These are phyloP conservation scores for Heterocephalus glaber DNA, from an alignment of 2,113 vertebrate species.

Conservation along the genomic window DNA sequence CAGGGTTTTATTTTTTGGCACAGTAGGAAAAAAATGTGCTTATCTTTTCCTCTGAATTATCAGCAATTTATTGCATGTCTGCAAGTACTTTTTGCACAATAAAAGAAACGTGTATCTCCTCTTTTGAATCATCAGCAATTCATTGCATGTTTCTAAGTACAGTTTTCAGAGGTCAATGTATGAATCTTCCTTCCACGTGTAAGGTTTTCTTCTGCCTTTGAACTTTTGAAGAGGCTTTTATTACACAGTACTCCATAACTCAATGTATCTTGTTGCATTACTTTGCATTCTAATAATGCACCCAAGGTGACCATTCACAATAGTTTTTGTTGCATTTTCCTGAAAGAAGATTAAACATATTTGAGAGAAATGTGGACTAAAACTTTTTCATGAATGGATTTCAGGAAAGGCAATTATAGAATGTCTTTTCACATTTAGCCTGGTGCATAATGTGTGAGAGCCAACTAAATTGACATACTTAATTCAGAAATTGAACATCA, in stretches of 20 bases:
- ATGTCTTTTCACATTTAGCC: not conserved
- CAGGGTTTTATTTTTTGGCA: not conserved
- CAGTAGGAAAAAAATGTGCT: not conserved
- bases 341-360: slow-evolving; percentile 11
- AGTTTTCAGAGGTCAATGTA: slow-evolving; percentile 56
- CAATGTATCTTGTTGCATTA: slow-evolving; percentile 22
- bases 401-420: not conserved
- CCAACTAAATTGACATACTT: not conserved
- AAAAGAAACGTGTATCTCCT: not conserved
- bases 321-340: not conserved
- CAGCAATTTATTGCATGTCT: slow-evolving; percentile 39
- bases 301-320: not conserved
- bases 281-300: slow-evolving; percentile 34
- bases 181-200: slow-evolving; percentile 35
- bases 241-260: slow-evolving; percentile 14
- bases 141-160: not conserved
- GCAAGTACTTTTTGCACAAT: not conserved
- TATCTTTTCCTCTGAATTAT: slow-evolving; percentile 30
- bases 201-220: slow-evolving; percentile 42
- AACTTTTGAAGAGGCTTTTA: not conserved
- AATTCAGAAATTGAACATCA: slow-evolving; percentile 26
- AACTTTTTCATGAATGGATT: slow-evolving; percentile 7
- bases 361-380: not conserved
- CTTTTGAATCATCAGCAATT: slow-evolving; percentile 47
- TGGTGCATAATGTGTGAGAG: not conserved